phyloP scores from a whole-genome alignment of 2,888 invertebrate genomes.

The Chymomyza caudatula region DNA sequence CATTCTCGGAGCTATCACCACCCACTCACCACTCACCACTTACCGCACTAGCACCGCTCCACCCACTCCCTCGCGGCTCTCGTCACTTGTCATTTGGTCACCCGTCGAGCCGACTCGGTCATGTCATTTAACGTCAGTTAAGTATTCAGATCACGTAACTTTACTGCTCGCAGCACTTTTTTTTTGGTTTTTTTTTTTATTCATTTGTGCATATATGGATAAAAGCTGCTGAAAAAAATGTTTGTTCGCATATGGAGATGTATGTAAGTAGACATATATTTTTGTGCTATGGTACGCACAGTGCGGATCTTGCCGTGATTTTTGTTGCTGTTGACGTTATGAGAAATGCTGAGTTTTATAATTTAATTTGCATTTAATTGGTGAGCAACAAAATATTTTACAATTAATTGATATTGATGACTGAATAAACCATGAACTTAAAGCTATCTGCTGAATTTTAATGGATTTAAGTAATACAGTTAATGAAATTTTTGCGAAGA shows the following conservation, averaged over 20 bases:
- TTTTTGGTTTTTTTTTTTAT: slow-evolving; percentile 62
- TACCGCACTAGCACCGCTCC: neutral
- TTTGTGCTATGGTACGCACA: neutral
- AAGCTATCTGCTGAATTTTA: no score
- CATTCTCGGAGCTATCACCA: slow-evolving; percentile 1
- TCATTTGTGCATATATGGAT: slow-evolving; percentile 51
- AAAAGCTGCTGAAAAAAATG: neutral
- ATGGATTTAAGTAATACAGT: no score
- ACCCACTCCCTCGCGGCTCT: slow-evolving; percentile 34
- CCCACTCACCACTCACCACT: neutral
- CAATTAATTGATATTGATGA: slow-evolving; percentile 2
- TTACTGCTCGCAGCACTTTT: neutral
- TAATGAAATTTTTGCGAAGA: no score
- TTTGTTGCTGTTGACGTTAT: neutral
- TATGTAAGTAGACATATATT: neutral
- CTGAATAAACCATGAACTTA: neutral
- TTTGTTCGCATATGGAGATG: neutral
- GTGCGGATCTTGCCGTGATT: neutral
- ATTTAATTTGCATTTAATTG: slow-evolving; percentile 65
- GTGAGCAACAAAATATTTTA: slow-evolving; percentile 32
- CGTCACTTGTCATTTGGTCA: slow-evolving; percentile 27
- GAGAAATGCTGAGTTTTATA: slow-evolving; percentile 30
- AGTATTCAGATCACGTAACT: slow-evolving; percentile 60
- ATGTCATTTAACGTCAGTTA: slow-evolving; percentile 36
- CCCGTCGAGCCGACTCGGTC: slow-evolving; percentile 1